Evolutionary conservation across 2,113 vertebrate genomes (phyloP).

Genomic region (Himantopus leucocephalus): DNA sequence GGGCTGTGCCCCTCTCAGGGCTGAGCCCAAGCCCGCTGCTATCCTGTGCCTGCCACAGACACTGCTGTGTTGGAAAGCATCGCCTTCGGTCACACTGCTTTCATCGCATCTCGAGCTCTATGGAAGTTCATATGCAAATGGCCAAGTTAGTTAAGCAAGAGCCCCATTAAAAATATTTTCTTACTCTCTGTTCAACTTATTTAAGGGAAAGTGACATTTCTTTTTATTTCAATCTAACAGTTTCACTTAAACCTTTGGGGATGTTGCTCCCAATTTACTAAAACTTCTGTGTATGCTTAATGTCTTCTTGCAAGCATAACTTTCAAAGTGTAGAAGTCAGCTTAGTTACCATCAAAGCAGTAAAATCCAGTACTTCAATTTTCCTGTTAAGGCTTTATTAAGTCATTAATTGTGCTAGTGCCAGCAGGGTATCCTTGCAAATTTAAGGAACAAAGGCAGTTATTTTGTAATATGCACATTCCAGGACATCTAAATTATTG

Average conservation of each 20-base stretch:
- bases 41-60: neutral
- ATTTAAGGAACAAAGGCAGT: conserved; percentile 63
- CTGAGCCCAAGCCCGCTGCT: neutral
- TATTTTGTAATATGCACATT: conserved; percentile 50
- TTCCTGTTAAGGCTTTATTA: conserved; percentile 18
- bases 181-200: neutral
- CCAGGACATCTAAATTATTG: conserved; percentile 77
- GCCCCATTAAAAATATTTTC: neutral
- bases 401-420: neutral
- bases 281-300: neutral
- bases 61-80: neutral
- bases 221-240: neutral
- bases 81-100: fast-evolving
- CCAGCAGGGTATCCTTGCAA: conserved; percentile 6
- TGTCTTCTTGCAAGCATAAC: neutral
- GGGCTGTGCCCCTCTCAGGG: neutral
- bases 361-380: conserved; percentile 10
- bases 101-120: fast-evolving
- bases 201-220: neutral
- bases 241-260: neutral
- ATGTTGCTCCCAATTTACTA: neutral
- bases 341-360: neutral
- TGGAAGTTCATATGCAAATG: neutral
- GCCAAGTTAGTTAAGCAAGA: neutral
- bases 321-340: neutral